phyloP scores from a whole-genome alignment of 2,888 invertebrate genomes.

The Drosophila monieri region DNA sequence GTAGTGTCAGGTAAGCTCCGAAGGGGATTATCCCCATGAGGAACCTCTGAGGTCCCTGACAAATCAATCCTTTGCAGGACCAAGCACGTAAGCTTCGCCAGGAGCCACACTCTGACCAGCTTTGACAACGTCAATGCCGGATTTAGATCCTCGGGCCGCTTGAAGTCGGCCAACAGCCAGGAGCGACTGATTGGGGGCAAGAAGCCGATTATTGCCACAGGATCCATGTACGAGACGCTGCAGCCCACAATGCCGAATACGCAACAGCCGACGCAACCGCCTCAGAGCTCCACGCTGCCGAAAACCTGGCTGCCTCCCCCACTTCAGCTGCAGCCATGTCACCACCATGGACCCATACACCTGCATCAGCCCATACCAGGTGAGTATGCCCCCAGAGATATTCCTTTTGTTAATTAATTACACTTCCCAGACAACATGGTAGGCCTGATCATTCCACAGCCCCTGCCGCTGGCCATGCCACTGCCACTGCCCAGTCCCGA shows the following conservation, averaged over 20 bases:
- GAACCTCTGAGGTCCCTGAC: neutral
- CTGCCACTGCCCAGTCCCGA: conserved; percentile 81
- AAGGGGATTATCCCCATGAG: neutral
- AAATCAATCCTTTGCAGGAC: conserved; percentile 85
- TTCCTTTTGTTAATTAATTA: neutral
- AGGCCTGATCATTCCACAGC: conserved; percentile 67
- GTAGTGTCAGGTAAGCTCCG: conserved; percentile 52
- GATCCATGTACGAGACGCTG: conserved; percentile 76
- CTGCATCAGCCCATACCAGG: conserved; percentile 73
- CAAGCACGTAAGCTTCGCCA: conserved; percentile 95
- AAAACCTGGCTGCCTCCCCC: conserved; percentile 68
- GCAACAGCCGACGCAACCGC: conserved; percentile 43
- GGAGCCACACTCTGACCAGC: conserved; percentile 93
- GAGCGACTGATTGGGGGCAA: conserved; percentile 91
- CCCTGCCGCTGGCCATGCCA: conserved; percentile 59
- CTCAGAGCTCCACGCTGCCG: conserved; percentile 57
- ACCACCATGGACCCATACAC: conserved; percentile 79
- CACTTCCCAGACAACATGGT: conserved; percentile 58
- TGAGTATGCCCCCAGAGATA: conserved; percentile 8
- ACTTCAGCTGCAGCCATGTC: conserved; percentile 69
- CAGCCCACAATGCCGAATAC: conserved; percentile 61
- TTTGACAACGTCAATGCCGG: conserved; percentile 88
- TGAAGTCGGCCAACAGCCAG: conserved; percentile 85
- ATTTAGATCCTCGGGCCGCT: conserved; percentile 83
- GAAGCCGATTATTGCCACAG: conserved; percentile 85